Conservation (phyloP, 1,140 invertebrate genomes). For the Asbolus verrucosus region DNA sequence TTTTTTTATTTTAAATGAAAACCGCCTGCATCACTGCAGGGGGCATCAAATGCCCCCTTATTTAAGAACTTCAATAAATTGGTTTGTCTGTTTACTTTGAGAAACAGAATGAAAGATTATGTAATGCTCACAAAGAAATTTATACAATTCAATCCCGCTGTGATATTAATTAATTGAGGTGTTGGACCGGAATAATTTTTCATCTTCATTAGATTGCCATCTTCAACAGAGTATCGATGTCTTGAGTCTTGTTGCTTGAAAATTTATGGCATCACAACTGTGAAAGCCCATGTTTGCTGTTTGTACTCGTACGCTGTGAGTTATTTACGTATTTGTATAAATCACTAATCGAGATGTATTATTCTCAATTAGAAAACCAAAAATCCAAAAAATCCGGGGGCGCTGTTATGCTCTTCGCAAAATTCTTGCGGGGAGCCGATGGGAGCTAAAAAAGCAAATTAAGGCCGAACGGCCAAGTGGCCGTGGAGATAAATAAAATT, state of each 20-base stretch:
- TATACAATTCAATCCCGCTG: conserved; percentile 1
- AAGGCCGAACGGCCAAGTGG: conserved; percentile 2
- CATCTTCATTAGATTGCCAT: conserved; percentile 24
- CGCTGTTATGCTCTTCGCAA: conserved; percentile 7
- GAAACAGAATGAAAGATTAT: background rate
- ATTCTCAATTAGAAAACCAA: conserved; percentile 16
- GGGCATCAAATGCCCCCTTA: too few species aligned
- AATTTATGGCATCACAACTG: conserved; percentile 28
- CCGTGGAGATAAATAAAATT: conserved; percentile 62
- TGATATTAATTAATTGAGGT: background rate
- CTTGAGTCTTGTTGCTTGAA: conserved; percentile 17
- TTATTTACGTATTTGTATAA: conserved; percentile 16
- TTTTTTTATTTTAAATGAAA: too few species aligned
- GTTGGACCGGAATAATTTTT: conserved; percentile 31
- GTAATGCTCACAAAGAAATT: background rate
- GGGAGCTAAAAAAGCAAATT: conserved; percentile 8
- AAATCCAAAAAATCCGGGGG: conserved; percentile 17
- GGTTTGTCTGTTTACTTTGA: background rate
- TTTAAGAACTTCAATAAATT: too few species aligned
- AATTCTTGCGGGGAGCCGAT: background rate
- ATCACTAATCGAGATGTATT: conserved; percentile 24
- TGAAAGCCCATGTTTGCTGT: conserved; percentile 26
- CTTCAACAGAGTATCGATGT: conserved; percentile 7
- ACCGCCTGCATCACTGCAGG: too few species aligned
- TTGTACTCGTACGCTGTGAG: conserved; percentile 17